phyloP scores from a whole-genome alignment of 2,113 vertebrate species.

The Lepus americanus region DNA sequence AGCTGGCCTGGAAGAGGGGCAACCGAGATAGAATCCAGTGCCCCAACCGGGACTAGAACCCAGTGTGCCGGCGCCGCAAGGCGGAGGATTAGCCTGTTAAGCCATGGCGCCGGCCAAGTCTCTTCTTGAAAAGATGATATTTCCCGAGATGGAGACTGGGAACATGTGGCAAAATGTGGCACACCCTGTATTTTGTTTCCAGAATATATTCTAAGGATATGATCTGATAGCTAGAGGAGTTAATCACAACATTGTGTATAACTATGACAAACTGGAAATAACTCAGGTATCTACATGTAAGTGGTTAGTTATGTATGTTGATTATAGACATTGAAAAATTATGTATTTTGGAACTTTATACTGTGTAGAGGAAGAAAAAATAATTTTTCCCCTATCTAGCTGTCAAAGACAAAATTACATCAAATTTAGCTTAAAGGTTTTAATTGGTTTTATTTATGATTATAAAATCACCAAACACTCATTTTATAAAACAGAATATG shows the following conservation, averaged over 20 bases:
- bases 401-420: background rate
- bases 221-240: background rate
- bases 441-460: too few species aligned
- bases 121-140: background rate
- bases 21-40: too few species aligned
- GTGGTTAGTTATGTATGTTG: background rate
- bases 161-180: background rate
- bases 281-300: background rate
- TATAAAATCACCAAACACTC: too few species aligned
- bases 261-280: background rate
- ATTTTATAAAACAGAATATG: too few species aligned
- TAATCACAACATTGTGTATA: background rate
- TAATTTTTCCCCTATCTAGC: background rate
- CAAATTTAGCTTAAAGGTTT: too few species aligned
- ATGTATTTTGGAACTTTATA: background rate
- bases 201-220: background rate
- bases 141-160: background rate
- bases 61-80: too few species aligned
- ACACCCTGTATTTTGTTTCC: background rate
- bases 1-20: too few species aligned
- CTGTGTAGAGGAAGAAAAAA: background rate
- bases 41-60: too few species aligned
- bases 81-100: too few species aligned
- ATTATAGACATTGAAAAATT: background rate
- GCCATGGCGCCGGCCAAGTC: too few species aligned